Evolutionary conservation across 2,113 vertebrate genomes (phyloP).

Genomic region (Malurus cyaneus): DNA sequence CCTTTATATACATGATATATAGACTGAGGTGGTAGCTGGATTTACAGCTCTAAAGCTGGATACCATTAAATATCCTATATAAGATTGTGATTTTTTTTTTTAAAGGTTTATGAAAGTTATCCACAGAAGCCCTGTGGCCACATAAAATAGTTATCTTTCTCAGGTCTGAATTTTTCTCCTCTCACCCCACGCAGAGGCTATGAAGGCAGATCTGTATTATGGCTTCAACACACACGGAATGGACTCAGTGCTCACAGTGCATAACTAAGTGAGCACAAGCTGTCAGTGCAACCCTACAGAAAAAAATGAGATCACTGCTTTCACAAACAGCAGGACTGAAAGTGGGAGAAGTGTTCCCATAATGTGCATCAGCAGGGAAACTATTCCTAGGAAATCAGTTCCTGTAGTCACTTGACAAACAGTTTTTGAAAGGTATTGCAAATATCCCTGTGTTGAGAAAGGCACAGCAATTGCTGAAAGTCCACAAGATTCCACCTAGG

Average conservation of each 20-base stretch:
- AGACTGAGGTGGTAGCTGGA: background rate
- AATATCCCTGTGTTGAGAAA: background rate
- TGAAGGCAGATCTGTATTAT: background rate
- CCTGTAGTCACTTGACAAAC: background rate
- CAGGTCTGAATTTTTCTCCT: background rate
- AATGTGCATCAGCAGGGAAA: background rate
- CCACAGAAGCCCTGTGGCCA: background rate
- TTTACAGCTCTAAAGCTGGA: background rate
- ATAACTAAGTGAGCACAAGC: background rate
- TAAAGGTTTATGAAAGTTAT: background rate
- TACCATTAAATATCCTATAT: background rate
- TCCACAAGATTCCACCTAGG: background rate
- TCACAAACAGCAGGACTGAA: slow-evolving; percentile 8
- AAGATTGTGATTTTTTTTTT: background rate
- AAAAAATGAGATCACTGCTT: background rate
- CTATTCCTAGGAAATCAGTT: background rate
- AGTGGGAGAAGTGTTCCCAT: background rate
- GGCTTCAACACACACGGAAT: background rate
- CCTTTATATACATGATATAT: background rate
- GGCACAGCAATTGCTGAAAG: background rate
- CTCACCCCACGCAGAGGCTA: background rate
- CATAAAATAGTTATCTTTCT: background rate
- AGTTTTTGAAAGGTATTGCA: background rate
- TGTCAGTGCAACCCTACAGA: background rate
- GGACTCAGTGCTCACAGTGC: background rate